These are phyloP conservation scores for Aptenodytes forsteri DNA, from an alignment of 2,113 vertebrate species.

Conservation along the genomic window DNA sequence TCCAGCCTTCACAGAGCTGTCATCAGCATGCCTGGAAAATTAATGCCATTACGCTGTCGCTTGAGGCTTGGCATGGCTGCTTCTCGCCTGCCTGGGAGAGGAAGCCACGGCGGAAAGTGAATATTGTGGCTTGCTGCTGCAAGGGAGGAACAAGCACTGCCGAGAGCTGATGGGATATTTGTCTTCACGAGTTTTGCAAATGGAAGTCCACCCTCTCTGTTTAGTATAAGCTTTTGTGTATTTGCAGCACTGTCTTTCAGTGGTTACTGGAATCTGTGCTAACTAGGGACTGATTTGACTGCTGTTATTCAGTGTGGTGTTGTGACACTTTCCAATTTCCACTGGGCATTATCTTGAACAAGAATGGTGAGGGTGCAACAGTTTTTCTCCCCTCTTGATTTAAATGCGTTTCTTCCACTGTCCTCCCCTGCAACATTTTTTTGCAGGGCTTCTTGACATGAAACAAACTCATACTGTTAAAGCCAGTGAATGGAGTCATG, in stretches of 20 bases:
- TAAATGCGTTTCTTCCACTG: conserved; percentile 9
- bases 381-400: not conserved
- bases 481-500: not conserved
- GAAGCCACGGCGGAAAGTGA: not conserved
- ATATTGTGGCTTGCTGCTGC: not conserved
- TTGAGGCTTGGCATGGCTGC: conserved; percentile 23
- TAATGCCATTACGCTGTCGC: not conserved
- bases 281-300: not conserved
- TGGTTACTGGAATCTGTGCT: not conserved
- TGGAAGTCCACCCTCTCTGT: not conserved
- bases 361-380: not conserved
- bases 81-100: not conserved
- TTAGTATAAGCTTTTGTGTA: not conserved
- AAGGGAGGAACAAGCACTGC: not conserved
- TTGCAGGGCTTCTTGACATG: conserved; percentile 20
- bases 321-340: not conserved
- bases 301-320: not conserved
- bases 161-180: not conserved
- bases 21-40: conserved; percentile 46
- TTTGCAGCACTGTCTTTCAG: not conserved
- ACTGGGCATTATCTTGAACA: not conserved
- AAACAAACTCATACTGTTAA: conserved; percentile 18
- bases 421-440: not conserved
- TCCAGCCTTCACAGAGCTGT: conserved; percentile 58
- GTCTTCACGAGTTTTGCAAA: not conserved